These are phyloP conservation scores for Thermophis baileyi DNA, from an alignment of 2,113 vertebrate genomes.

Conservation along the genomic window DNA sequence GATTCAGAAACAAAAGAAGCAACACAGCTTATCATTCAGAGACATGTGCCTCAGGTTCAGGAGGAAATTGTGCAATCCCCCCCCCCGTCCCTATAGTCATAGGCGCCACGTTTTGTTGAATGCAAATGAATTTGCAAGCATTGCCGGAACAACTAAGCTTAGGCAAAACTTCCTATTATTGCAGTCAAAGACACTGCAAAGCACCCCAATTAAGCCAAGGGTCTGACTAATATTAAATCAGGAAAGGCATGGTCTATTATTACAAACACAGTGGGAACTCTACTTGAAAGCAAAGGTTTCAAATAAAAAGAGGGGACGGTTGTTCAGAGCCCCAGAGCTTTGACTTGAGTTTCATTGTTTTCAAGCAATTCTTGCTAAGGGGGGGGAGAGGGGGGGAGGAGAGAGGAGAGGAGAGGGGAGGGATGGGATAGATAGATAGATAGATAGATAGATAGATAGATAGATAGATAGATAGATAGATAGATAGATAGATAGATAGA, in stretches of 20 bases:
- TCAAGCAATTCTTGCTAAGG: background rate
- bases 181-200: constrained; percentile 64
- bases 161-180: constrained; percentile 63
- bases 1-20: constrained; percentile 49
- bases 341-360: background rate
- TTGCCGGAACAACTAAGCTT: constrained; percentile 42
- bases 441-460: too few relatives aligned
- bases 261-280: constrained; percentile 38
- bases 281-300: constrained; percentile 2
- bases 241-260: constrained; percentile 54
- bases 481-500: too few relatives aligned
- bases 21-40: constrained; percentile 51
- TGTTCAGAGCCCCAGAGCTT: background rate
- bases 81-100: constrained; percentile 23
- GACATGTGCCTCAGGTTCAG: constrained; percentile 46
- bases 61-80: constrained; percentile 18
- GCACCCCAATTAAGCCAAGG: constrained; percentile 46
- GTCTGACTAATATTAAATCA: constrained; percentile 58
- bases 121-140: constrained; percentile 55
- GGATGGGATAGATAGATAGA: accelerated
- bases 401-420: background rate
- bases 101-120: constrained; percentile 18
- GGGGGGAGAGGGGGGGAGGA: background rate
- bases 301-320: background rate
- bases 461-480: too few relatives aligned